Base-by-base conservation (phyloP, 2,888 invertebrate species). In the Synanthedon myopaeformis region DNA sequence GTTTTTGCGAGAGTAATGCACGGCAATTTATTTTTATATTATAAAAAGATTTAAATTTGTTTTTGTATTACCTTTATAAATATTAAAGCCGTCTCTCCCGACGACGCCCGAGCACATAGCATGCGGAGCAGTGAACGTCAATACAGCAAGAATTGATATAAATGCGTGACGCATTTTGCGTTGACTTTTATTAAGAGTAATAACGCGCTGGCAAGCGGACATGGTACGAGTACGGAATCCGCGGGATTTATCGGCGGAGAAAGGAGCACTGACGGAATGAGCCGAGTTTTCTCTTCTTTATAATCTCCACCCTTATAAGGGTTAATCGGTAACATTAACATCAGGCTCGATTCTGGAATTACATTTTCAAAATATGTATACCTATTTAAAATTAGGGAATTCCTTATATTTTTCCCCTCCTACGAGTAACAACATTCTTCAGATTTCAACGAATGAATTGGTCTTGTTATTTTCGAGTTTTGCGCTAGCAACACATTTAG, bases 1-100 rank as follows among this genome's bases (percentile, higher is more conserved):
- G 4, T 23, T 23, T 2, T 23, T 23, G 19, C 19, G 19, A 5
- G 4, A 23, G 1, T 23, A 23, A 23, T 3, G 3, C 19, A n/a
- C n/a, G 17, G 17, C 17, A 2, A 17, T 17, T 17, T 1, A 17
- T 17, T 17, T n/a, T n/a, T n/a, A n/a, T n/a, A n/a, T n/a, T n/a
- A n/a, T n/a, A n/a, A n/a, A n/a, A 3, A 19, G 23, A 23, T 23
- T 23, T 2, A 23, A 23, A 23, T 23, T 23, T 23, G 23, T 23
- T 23, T 23, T 23, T 23, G 4, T 35, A 35, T 3, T 67, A 85
- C 86, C 86, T 83, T 86, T 86, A 62, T 85, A 85, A 61, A 76
- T 82, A 70, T 85, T 86, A 67, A 84, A 83, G 57, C 82, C 85
- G 57, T 84, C 83, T 59, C 77, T 82, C 48, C 77, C 78, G 50